These are phyloP conservation scores for Tragopan temminckii DNA, from an alignment of 2,797 vertebrate genomes.

Conservation along the genomic window DNA sequence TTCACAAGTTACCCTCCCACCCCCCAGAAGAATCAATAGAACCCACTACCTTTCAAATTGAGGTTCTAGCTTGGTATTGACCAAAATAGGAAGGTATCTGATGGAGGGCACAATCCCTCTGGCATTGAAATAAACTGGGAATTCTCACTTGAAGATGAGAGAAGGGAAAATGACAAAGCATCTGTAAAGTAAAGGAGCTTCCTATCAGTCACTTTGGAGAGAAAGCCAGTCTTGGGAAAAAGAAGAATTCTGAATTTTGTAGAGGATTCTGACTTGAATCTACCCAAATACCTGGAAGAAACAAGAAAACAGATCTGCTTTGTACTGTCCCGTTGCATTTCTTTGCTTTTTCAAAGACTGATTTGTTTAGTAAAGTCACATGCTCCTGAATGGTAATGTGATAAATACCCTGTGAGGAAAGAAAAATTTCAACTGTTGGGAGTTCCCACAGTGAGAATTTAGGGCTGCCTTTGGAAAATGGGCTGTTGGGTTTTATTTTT, in stretches of 20 bases:
- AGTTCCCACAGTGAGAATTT: neutral
- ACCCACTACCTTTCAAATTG: neutral
- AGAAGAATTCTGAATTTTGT: neutral
- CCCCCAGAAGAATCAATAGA: neutral
- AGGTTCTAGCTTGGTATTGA: neutral
- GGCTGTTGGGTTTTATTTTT: neutral
- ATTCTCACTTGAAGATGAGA: neutral
- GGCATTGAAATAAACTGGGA: neutral
- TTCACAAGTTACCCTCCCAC: neutral
- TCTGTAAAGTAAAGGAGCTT: neutral
- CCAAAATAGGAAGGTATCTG: neutral
- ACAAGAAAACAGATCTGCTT: neutral
- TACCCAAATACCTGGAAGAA: neutral
- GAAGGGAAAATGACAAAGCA: neutral
- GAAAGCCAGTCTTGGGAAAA: neutral
- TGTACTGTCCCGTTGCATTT: neutral
- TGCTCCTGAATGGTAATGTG: neutral
- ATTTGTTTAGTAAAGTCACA: neutral
- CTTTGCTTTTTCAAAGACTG: neutral
- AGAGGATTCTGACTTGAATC: neutral
- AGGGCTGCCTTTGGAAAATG: neutral
- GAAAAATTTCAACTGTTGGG: neutral
- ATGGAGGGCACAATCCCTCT: neutral
- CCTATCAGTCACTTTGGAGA: neutral
- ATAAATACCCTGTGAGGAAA: neutral